phyloP scores from a whole-genome alignment of 2,888 invertebrate genomes.

The Cantharis rustica region DNA sequence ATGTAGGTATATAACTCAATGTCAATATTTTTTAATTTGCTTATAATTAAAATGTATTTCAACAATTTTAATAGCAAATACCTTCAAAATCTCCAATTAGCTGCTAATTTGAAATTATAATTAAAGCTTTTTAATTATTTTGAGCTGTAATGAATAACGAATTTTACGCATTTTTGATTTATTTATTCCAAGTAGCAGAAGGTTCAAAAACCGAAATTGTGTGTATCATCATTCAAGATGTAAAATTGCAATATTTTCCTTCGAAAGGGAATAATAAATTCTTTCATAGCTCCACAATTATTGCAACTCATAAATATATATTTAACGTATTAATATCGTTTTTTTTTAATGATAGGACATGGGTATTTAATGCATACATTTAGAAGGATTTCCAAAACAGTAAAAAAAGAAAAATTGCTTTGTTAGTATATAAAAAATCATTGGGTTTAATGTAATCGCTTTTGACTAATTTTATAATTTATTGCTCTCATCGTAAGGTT shows the following conservation, averaged over 20 bases:
- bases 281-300: neutral
- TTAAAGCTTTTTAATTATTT: neutral
- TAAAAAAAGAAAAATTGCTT: too few relatives aligned
- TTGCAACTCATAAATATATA: neutral
- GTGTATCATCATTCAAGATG: neutral
- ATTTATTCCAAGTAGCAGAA: too few relatives aligned
- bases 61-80: too few relatives aligned
- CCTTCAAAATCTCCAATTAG: neutral
- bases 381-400: neutral
- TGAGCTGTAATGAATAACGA: too few relatives aligned
- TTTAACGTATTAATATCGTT: neutral
- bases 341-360: neutral
- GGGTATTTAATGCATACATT: neutral
- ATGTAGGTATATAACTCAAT: neutral
- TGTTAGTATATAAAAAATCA: too few relatives aligned
- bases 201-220: neutral
- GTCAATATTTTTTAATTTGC: neutral
- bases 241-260: neutral
- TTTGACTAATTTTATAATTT: neutral
- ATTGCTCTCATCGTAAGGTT: neutral
- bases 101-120: neutral
- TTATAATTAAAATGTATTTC: neutral
- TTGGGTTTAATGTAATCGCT: neutral
- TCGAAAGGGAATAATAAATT: neutral
- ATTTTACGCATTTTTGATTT: too few relatives aligned